A percentile compares a stretch with the other conserved stretches of the same genome.
phyloP scores from a whole-genome alignment of 2,888 invertebrate species.

The Amphipoea oculea region DNA sequence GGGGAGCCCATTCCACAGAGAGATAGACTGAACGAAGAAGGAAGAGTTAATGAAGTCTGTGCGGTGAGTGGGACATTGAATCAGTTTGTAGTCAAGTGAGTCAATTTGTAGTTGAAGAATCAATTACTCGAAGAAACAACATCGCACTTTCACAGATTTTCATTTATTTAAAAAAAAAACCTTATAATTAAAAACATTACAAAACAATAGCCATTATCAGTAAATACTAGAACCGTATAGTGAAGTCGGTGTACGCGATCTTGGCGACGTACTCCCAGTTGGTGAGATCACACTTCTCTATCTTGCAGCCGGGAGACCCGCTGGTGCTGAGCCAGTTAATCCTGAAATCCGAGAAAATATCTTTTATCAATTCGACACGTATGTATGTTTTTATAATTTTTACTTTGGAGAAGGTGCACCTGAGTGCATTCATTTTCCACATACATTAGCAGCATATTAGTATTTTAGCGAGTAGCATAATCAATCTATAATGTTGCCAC shows the following conservation, averaged over 20 bases:
- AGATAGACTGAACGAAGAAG: too few species aligned
- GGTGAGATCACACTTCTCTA: slow-evolving; percentile 94
- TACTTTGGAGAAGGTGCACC: background rate
- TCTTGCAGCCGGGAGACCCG: slow-evolving; percentile 96
- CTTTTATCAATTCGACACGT: background rate
- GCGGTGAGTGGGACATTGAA: too few species aligned
- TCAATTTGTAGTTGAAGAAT: background rate
- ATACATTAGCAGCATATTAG: background rate
- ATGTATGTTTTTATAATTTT: background rate
- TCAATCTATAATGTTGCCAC: too few species aligned
- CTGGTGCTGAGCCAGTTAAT: slow-evolving; percentile 95
- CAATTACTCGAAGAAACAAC: background rate
- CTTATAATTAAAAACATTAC: slow-evolving; percentile 20
- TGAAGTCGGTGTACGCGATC: slow-evolving; percentile 93
- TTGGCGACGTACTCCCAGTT: slow-evolving; percentile 94
- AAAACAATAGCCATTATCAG: slow-evolving; percentile 25
- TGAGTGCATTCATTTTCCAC: background rate
- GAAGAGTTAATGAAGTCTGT: too few species aligned
- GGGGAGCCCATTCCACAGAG: too few species aligned
- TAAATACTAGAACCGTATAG: slow-evolving; percentile 93
- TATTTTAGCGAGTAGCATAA: background rate
- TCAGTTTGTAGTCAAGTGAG: too few species aligned
- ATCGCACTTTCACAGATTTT: slow-evolving; percentile 13
- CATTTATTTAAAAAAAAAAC: slow-evolving; percentile 46
- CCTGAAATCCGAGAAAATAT: slow-evolving; percentile 89